phyloP scores from a whole-genome alignment of 64 coral and sea anemone genomes.

The Orbicella faveolata region DNA sequence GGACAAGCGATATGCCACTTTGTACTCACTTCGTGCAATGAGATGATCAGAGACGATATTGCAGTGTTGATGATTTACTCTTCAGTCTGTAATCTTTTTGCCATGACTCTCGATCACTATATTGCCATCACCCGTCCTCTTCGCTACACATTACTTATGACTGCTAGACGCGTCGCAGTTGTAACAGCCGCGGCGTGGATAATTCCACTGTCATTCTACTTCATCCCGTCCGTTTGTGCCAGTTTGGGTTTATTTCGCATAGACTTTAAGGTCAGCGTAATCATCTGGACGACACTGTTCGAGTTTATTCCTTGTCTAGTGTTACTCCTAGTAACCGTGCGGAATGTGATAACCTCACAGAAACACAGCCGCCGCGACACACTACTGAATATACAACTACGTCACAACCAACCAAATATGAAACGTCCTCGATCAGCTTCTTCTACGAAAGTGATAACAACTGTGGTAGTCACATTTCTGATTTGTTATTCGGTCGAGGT shows the following conservation, averaged over 20 bases:
- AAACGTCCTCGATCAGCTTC: background rate
- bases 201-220: background rate
- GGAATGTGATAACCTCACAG: background rate
- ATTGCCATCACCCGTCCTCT: background rate
- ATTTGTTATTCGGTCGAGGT: background rate
- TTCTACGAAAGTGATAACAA: background rate
- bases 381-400: background rate
- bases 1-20: slow-evolving; percentile 24
- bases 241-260: background rate
- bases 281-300: background rate
- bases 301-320: slow-evolving; percentile 1
- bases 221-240: background rate
- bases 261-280: background rate
- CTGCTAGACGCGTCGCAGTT: background rate
- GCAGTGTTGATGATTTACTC: background rate
- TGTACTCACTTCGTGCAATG: background rate
- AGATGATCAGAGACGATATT: background rate
- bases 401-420: background rate
- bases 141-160: background rate
- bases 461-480: slow-evolving; percentile 5
- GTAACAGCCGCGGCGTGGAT: background rate
- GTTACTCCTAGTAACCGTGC: background rate
- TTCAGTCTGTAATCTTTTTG: background rate
- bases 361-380: background rate
- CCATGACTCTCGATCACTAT: background rate